Evolutionary conservation across 2,888 invertebrate genomes (phyloP).

Genomic region (Frankliniella fusca): DNA sequence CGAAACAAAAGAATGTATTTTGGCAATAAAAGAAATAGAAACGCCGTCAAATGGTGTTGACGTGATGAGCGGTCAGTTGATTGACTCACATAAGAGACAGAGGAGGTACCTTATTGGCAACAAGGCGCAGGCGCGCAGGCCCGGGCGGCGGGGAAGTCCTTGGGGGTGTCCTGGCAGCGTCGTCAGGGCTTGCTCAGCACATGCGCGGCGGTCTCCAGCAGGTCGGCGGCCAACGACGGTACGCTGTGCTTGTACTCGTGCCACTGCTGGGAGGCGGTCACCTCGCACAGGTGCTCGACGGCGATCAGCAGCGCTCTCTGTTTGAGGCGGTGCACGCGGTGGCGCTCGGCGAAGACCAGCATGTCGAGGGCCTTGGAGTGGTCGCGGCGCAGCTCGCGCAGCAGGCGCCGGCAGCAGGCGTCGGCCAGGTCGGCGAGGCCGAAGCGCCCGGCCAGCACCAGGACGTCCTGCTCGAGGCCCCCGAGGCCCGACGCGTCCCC

Average conservation of each 20-base stretch:
- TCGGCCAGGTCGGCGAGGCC: conserved; percentile 16
- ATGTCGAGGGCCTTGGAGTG: background rate
- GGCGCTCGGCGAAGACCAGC: conserved; percentile 14
- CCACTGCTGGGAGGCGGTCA: background rate
- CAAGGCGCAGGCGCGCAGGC: too few species aligned
- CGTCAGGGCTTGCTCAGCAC: background rate
- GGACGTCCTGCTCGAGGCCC: background rate
- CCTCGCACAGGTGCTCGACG: conserved; percentile 8
- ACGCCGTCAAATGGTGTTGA: too few species aligned
- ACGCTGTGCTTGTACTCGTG: background rate
- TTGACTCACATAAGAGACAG: too few species aligned
- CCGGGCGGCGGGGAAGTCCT: too few species aligned
- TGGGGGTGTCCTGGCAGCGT: too few species aligned
- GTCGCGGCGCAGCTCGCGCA: background rate
- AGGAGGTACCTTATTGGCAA: too few species aligned
- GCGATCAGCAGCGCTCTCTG: background rate
- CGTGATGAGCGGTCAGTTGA: too few species aligned
- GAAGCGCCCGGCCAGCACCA: conserved; percentile 21
- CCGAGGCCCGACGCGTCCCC: background rate
- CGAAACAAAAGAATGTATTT: too few species aligned
- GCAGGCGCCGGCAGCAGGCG: background rate
- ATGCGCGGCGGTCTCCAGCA: background rate
- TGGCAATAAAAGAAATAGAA: too few species aligned
- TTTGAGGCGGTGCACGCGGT: background rate
- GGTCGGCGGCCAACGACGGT: conserved; percentile 6